Evolutionary conservation across 2,797 vertebrate species (phyloP).

Genomic region (Oreochromis grahami): DNA sequence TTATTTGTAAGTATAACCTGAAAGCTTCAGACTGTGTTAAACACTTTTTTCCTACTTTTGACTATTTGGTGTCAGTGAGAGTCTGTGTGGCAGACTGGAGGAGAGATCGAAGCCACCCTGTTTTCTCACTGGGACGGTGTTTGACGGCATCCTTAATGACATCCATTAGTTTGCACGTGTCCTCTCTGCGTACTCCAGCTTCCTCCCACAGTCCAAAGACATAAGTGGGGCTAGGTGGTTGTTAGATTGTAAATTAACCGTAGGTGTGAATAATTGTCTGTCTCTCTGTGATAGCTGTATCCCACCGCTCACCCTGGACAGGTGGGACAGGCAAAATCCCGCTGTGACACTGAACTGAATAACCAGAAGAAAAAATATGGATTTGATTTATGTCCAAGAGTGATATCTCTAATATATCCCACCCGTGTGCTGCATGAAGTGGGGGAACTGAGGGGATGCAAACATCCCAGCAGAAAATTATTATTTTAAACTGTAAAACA

Average conservation of each 20-base stretch:
- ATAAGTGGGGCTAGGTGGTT: fast-evolving
- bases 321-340: fast-evolving
- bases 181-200: background rate
- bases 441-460: background rate
- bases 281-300: background rate
- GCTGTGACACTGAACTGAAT: background rate
- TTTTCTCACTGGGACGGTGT: background rate
- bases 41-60: background rate
- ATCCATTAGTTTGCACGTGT: background rate
- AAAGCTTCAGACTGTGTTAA: background rate
- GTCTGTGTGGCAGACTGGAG: background rate
- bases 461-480: background rate
- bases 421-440: fast-evolving
- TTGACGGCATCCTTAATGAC: background rate
- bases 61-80: fast-evolving
- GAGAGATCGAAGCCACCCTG: background rate
- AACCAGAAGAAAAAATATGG: background rate
- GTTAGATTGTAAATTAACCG: background rate
- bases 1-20: background rate
- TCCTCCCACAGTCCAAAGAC: background rate
- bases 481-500: background rate
- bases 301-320: background rate
- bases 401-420: background rate
- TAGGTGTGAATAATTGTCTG: background rate
- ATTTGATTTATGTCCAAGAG: background rate